Conservation (phyloP, 2,888 invertebrate species). For the Galerucella pusilla region DNA sequence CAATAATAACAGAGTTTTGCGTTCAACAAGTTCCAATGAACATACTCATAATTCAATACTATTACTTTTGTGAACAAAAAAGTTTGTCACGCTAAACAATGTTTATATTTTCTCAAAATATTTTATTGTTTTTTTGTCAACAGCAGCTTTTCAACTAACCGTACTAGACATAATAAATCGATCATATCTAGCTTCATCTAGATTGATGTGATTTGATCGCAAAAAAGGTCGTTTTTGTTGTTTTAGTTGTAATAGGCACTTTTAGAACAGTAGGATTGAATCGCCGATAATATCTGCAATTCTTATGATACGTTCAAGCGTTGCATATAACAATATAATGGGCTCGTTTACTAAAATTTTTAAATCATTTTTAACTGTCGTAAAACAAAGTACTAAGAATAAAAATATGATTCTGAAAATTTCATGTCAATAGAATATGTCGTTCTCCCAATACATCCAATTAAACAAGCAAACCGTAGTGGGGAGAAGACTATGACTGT, state of each 20-base stretch:
- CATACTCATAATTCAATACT: neutral
- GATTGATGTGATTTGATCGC: neutral
- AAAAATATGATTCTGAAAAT: too few relatives aligned
- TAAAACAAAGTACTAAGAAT: too few relatives aligned
- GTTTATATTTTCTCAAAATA: neutral
- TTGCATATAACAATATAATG: too few relatives aligned
- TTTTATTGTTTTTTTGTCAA: neutral
- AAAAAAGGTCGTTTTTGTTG: neutral
- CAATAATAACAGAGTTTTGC: neutral
- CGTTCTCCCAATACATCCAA: too few relatives aligned
- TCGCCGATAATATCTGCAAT: neutral
- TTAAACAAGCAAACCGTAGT: too few relatives aligned
- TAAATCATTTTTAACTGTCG: too few relatives aligned
- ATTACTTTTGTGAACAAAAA: neutral
- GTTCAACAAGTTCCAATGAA: neutral
- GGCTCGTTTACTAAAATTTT: too few relatives aligned
- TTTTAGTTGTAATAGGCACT: neutral
- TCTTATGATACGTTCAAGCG: neutral
- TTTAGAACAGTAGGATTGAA: neutral
- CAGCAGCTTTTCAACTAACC: neutral
- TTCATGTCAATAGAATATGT: too few relatives aligned
- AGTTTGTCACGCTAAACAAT: neutral
- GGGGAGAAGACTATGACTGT: too few relatives aligned
- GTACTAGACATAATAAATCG: neutral
- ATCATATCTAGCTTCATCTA: neutral